Evolutionary conservation across 2,888 invertebrate species (phyloP).

Genomic region (Leucozona laternaria): DNA sequence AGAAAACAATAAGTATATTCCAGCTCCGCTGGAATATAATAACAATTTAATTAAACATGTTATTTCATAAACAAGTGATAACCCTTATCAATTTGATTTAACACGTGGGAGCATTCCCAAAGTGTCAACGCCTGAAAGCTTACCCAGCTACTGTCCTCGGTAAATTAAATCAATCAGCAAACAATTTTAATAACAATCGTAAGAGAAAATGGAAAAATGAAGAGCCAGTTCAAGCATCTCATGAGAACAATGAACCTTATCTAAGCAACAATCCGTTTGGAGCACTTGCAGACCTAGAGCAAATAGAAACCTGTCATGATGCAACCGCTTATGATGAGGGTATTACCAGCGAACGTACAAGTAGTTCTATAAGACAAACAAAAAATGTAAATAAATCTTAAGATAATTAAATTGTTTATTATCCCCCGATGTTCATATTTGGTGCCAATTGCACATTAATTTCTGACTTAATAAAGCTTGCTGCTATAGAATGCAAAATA

Average conservation of each 20-base stretch:
- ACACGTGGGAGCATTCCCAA: too few relatives aligned
- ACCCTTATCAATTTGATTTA: too few relatives aligned
- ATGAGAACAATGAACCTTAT: not conserved
- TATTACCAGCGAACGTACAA: not conserved
- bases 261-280: constrained; percentile 1
- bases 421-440: constrained; percentile 2
- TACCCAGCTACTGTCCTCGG: constrained; percentile 1
- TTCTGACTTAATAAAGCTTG: too few relatives aligned
- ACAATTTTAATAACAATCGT: not conserved
- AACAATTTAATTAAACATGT: too few relatives aligned
- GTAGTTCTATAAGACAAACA: not conserved
- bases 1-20: too few relatives aligned
- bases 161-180: not conserved
- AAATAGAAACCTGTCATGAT: not conserved
- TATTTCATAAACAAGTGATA: too few relatives aligned
- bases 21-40: too few relatives aligned
- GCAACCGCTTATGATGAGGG: not conserved
- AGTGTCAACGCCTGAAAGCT: too few relatives aligned
- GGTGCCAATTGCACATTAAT: not conserved
- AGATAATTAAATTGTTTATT: not conserved
- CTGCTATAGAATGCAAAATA: too few relatives aligned
- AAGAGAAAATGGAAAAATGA: constrained; percentile 2
- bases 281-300: not conserved
- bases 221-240: not conserved
- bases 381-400: not conserved